Evolutionary conservation across 2,113 vertebrate genomes (phyloP), one percentile per base, ranked within the genome.

Genomic region (Mirza zaza): DNA sequence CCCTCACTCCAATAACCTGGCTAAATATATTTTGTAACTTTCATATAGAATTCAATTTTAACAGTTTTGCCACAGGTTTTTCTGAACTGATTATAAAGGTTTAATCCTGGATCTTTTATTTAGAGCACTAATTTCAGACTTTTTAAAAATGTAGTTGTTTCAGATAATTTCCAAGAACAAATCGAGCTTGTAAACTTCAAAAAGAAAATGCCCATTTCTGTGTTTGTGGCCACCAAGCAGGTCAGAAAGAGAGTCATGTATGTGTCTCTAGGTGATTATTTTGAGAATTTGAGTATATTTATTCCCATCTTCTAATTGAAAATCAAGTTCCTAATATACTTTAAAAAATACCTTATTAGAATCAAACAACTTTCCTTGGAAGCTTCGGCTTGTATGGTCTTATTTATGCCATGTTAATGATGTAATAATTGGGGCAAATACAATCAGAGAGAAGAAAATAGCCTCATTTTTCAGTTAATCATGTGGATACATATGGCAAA

Each of bases 281-380:
- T 97, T 88, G 83, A 97, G 93, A 96, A 71, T 97, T 97, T 97
- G 96, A 95, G 65, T 90, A 96, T 87, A 83, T 96, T 98, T 96
- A 97, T 96, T 94, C 76, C 97, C n/a, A 85, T 97, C 11, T 90
- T 70, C 87, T 98, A 97, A 97, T 94, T 97, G 94, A 87, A 97
- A 91, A 96, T 45, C 85, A 96, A 90, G 85, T 97, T 97, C 97
- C 94, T 93, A 93, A 86, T 82, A 34, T 94, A 71, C 27, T 95
- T 97, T 96, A 57, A 98, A 93, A 95, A 90, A 48, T 81, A 71
- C 42, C 11, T 80, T 86, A 32, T 96, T 96, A 55, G 4, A 91
- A 91, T 65, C 39, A 93, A n/a, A 42, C 70, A 42, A 77, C 29
- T 89, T 84, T 87, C 67, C 39, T 94, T 92, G 91, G 23, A 80